phyloP scores from a whole-genome alignment of 2,113 vertebrate genomes.

The Candoia aspera region DNA sequence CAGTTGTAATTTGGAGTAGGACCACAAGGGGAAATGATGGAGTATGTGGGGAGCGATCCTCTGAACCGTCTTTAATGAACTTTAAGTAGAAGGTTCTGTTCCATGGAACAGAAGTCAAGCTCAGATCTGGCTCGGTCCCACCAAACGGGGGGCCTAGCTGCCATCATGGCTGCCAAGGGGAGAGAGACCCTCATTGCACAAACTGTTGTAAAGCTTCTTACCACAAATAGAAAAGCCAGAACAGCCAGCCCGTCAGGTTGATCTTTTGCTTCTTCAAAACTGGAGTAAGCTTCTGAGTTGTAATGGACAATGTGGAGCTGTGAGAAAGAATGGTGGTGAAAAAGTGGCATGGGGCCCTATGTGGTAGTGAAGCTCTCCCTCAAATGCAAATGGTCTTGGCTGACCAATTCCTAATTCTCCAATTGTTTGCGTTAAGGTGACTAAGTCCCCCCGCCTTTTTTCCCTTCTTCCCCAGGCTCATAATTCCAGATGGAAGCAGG shows the following conservation, averaged over 20 bases:
- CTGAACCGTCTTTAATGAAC: no score
- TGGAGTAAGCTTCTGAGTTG: slow-evolving; percentile 83
- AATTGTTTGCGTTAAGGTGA: neutral
- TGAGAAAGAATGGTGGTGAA: slow-evolving; percentile 4
- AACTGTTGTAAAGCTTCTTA: slow-evolving; percentile 58
- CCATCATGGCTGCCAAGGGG: no score
- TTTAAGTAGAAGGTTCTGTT: no score
- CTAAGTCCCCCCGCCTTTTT: neutral
- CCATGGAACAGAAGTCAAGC: no score
- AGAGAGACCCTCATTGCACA: neutral
- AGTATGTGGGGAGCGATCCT: no score
- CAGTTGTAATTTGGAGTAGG: no score
- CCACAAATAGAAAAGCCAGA: slow-evolving; percentile 84
- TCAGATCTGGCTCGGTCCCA: neutral
- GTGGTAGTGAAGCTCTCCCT: neutral
- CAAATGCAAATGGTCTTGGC: no score
- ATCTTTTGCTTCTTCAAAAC: slow-evolving; percentile 78
- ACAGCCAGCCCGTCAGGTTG: slow-evolving; percentile 84
- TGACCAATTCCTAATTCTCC: neutral
- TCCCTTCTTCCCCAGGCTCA: neutral
- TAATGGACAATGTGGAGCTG: slow-evolving; percentile 94
- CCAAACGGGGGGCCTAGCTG: neutral
- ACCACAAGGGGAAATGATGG: no score
- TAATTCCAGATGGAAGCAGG: neutral
- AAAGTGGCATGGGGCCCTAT: neutral